Percentiles rank a stretch among this genome's conserved stretches.
Conservation (phyloP, 2,888 invertebrate species). For the Andrena marginata region DNA sequence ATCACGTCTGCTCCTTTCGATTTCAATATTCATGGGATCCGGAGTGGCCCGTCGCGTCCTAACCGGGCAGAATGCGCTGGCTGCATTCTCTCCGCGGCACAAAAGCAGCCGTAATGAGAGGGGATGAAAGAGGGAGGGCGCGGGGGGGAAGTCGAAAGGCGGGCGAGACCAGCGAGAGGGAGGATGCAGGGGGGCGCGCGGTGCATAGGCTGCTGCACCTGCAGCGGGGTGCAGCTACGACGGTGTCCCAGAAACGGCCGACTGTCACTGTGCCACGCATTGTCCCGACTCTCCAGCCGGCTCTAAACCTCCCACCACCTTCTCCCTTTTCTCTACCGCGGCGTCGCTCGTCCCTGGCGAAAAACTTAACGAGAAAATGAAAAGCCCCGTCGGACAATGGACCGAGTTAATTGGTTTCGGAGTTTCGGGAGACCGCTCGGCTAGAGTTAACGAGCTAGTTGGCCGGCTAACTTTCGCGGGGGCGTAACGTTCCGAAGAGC, state of each 20-base stretch:
- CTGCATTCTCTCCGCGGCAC: constrained; percentile 42
- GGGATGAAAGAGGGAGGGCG: constrained; percentile 43
- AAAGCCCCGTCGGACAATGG: neutral
- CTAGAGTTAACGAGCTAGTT: neutral
- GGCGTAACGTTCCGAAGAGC: neutral
- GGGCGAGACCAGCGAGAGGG: neutral
- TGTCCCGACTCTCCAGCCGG: constrained; percentile 34
- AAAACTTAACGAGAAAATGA: constrained; percentile 36
- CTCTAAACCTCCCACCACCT: neutral
- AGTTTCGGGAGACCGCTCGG: neutral
- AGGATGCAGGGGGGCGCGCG: neutral
- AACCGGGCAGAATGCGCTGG: constrained; percentile 38
- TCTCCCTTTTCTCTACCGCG: no score
- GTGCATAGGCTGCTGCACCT: constrained; percentile 32
- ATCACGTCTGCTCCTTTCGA: constrained; percentile 43
- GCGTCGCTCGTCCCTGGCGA: neutral
- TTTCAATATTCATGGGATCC: constrained; percentile 60
- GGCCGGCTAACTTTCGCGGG: constrained; percentile 24
- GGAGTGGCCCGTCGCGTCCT: constrained; percentile 38
- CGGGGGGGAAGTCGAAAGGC: neutral
- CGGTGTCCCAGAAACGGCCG: constrained; percentile 43
- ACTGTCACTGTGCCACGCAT: constrained; percentile 42
- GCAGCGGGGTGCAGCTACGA: constrained; percentile 35
- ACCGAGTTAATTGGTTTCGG: constrained; percentile 33
- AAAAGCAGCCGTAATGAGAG: constrained; percentile 57